Percentiles rank a stretch among this genome's conserved stretches.
These are phyloP conservation scores for Drosophila yakuba DNA, from an alignment of 1,140 invertebrate species.

Conservation along the genomic window DNA sequence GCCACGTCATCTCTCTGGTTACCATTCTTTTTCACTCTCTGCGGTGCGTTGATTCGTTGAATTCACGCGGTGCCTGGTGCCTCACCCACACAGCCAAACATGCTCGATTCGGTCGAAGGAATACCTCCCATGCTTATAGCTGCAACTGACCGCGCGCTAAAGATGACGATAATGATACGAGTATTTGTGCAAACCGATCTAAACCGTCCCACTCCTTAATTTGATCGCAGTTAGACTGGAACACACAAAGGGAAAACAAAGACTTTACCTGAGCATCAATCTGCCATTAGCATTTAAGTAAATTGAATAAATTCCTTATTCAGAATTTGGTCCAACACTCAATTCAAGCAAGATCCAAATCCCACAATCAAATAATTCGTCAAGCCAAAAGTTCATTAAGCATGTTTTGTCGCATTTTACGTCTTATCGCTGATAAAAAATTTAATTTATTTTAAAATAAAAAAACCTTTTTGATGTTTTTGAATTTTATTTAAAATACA, in stretches of 20 bases:
- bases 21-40: constrained; percentile 21
- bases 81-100: constrained; percentile 7
- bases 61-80: constrained; percentile 57
- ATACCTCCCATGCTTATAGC: constrained; percentile 71
- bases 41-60: constrained; percentile 73
- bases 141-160: constrained; percentile 55
- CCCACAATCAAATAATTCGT: not conserved
- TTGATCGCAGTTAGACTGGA: constrained; percentile 18
- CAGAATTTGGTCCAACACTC: constrained; percentile 70
- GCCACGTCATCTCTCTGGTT: constrained; percentile 49
- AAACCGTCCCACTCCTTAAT: constrained; percentile 10
- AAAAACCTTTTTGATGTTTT: too few species aligned
- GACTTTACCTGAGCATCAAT: constrained; percentile 79
- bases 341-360: constrained; percentile 1
- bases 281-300: constrained; percentile 84
- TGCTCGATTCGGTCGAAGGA: constrained; percentile 6
- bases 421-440: too few species aligned
- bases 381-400: constrained; percentile 67
- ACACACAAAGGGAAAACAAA: constrained; percentile 14
- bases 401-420: constrained; percentile 39
- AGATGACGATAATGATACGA: constrained; percentile 33
- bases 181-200: constrained; percentile 35
- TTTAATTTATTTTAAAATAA: too few species aligned
- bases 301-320: constrained; percentile 85
- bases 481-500: too few species aligned